phyloP scores from a whole-genome alignment of 2,113 vertebrate genomes.

The Ivindomyrus marchei region DNA sequence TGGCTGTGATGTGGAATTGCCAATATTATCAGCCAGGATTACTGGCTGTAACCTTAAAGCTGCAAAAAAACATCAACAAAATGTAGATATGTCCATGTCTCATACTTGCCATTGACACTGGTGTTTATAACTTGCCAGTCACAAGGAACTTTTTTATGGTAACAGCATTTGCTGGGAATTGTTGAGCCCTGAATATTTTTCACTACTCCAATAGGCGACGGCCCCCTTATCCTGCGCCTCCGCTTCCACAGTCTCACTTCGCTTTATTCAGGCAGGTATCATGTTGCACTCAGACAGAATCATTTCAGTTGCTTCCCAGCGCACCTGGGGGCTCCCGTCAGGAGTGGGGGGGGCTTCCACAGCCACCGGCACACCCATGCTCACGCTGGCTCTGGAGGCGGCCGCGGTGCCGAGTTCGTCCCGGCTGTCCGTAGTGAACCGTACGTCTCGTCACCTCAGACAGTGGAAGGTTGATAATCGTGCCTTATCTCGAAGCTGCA shows the following conservation, averaged over 20 bases:
- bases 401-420: not conserved
- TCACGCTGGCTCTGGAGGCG: not conserved
- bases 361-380: not conserved
- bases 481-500: slow-evolving; percentile 63
- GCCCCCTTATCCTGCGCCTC: not conserved
- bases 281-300: not conserved
- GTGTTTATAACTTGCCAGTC: not conserved
- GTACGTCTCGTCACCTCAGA: slow-evolving; percentile 45
- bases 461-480: slow-evolving; percentile 52
- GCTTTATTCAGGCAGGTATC: not conserved
- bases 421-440: not conserved
- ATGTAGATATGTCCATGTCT: not conserved
- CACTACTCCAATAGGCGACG: not conserved
- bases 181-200: not conserved
- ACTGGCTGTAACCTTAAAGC: not conserved
- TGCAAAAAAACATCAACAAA: not conserved
- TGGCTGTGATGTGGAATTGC: not conserved
- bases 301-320: not conserved
- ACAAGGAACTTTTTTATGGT: not conserved
- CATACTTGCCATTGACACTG: not conserved
- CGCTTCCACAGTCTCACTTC: not conserved
- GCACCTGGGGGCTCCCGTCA: not conserved
- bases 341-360: not conserved
- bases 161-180: not conserved
- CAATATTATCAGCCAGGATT: not conserved